Percentiles rank a stretch among this genome's conserved stretches.
These are phyloP conservation scores for Pygoscelis antarcticus DNA, from an alignment of 2,113 vertebrate species.

Conservation along the genomic window DNA sequence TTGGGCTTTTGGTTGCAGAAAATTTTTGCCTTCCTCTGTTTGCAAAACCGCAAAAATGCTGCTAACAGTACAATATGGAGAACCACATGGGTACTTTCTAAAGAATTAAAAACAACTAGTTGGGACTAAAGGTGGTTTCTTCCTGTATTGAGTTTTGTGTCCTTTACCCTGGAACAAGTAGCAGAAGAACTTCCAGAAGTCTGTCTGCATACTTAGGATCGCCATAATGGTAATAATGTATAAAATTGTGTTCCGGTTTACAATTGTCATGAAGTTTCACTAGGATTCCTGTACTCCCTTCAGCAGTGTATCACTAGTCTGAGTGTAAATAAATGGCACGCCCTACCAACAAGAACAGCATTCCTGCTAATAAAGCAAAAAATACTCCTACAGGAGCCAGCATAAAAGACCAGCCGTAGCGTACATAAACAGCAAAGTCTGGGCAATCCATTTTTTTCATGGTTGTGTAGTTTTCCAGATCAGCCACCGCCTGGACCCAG, in stretches of 20 bases:
- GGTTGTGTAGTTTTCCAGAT: constrained; percentile 81
- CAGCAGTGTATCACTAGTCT: constrained; percentile 48
- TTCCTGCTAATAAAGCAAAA: constrained; percentile 88
- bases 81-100: background rate
- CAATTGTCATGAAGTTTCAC: background rate
- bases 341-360: constrained; percentile 90
- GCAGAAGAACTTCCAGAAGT: constrained; percentile 20
- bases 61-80: background rate
- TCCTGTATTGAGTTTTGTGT: background rate
- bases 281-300: background rate
- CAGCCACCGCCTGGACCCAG: constrained; percentile 87
- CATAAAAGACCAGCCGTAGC: constrained; percentile 93
- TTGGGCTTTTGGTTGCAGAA: background rate
- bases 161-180: constrained; percentile 14
- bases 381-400: constrained; percentile 89
- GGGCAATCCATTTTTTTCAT: constrained; percentile 76
- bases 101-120: background rate
- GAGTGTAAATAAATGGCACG: constrained; percentile 80
- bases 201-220: background rate
- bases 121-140: background rate
- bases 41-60: background rate
- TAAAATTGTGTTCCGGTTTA: constrained; percentile 34
- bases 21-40: background rate
- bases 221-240: background rate
- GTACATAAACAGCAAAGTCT: constrained; percentile 77